Evolutionary conservation across 30 jellyfish, hydroid and myxozoan species (phyloP).

Genomic region (Aurelia aurita complex sp. Pacific): DNA sequence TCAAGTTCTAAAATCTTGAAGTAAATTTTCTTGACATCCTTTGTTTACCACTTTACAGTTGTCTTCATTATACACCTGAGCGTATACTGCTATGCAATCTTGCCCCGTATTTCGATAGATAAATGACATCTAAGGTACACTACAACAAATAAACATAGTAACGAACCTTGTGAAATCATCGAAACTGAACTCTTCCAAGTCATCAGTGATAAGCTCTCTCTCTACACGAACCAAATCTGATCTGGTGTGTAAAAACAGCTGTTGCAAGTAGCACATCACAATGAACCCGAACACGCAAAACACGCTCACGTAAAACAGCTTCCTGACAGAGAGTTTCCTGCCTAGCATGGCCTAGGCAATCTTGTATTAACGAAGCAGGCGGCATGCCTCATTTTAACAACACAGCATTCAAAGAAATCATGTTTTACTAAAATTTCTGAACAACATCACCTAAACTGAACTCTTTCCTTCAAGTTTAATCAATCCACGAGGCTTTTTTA

Average conservation of each 20-base stretch:
- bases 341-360: conserved; percentile 87
- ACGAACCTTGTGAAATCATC: conserved; percentile 63
- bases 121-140: background rate
- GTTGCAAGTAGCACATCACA: conserved; percentile 41
- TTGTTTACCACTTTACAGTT: too few species aligned
- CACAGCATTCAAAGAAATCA: background rate
- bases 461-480: too few species aligned
- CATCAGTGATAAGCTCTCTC: conserved; percentile 47
- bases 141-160: background rate
- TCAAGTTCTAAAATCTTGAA: too few species aligned
- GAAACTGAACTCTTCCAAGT: conserved; percentile 31
- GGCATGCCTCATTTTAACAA: conserved; percentile 59
- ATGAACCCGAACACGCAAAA: conserved; percentile 37
- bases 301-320: conserved; percentile 32
- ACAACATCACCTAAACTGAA: background rate
- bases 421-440: background rate
- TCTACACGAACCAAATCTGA: conserved; percentile 34
- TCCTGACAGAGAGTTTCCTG: conserved; percentile 68
- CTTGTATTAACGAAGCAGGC: background rate
- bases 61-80: too few species aligned
- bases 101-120: too few species aligned
- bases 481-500: too few species aligned
- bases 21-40: too few species aligned
- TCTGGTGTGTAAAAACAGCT: conserved; percentile 8
- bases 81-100: too few species aligned